These are phyloP conservation scores for Hymenopus coronatus DNA, from an alignment of 2,888 invertebrate species.

Conservation along the genomic window DNA sequence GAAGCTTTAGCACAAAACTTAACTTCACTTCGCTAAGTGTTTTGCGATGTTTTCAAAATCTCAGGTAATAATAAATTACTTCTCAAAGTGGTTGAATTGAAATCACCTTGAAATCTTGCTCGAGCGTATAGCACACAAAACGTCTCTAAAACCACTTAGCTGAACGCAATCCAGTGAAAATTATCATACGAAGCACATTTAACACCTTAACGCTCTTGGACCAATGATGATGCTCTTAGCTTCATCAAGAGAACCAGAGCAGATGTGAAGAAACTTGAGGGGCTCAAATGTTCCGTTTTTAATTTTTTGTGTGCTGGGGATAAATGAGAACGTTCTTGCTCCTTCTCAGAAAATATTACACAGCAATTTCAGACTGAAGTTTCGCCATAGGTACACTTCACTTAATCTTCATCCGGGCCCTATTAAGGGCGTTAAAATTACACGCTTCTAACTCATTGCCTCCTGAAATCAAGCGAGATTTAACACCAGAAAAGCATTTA, in stretches of 20 bases:
- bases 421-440: not conserved
- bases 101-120: too few species aligned
- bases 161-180: too few species aligned
- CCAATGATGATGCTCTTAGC: not conserved
- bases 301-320: not conserved
- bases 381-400: not conserved
- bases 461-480: not conserved
- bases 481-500: not conserved
- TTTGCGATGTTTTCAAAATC: too few species aligned
- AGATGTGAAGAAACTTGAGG: not conserved
- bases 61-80: too few species aligned
- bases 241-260: not conserved
- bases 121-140: too few species aligned
- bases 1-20: too few species aligned
- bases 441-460: not conserved
- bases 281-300: not conserved
- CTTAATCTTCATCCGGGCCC: not conserved
- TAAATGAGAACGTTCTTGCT: not conserved
- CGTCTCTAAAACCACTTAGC: too few species aligned
- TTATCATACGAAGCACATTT: too few species aligned
- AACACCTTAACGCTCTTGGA: too few species aligned
- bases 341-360: not conserved
- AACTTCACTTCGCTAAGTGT: too few species aligned
- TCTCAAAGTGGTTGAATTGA: too few species aligned
- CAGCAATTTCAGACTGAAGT: not conserved